Base-by-base conservation (phyloP, 2,797 vertebrate genomes). In the Chiroxiphia lanceolata region DNA sequence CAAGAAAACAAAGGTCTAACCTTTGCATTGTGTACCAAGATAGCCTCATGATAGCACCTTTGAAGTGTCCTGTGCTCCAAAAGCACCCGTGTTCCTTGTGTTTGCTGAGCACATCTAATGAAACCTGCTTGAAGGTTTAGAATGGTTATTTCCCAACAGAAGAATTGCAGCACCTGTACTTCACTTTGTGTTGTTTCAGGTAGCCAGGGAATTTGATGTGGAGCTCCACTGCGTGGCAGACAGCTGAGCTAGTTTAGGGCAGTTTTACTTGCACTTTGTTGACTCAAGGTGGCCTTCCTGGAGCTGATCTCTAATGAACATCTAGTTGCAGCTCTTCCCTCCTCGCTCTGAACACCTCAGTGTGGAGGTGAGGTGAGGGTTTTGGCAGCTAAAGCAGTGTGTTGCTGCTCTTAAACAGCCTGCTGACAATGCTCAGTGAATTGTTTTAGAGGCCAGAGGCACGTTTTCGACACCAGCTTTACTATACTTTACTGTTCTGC, bases 391-490 rank as follows among this genome's bases (percentile, higher is more conserved):
- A 2, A 53, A 53, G 54, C 40, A 48, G 7, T 3, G 9, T 75
- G n/a, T 61, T 68, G 16, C 65, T 94, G 59, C 59, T 78, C 34
- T 59, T 47, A 36, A 81, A 38, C 2, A 11, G 4, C 59, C 10
- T 69, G 31, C 64, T 79, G 71, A 25, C 51, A 45, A 1, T 20
- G 80, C 20, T 34, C 0, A 0, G 22, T 70, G 67, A 7, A 3
- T 59, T 67, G 40, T 40, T 84, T 42, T 25, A 9, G 29, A 81
- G 48, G 17, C 51, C 33, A 38, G 59, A 82, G 70, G 40, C 21
- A 47, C 0, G 1, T 63, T 50, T 76, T 76, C 22, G 22, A 17
- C 0, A 0, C n/a, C 36, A 34, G 83, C 80, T 76, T 56, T 61
- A 19, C 23, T 38, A 0, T 25, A 83, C 77, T 76, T 56, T 61